Base-by-base conservation (phyloP, 2,888 invertebrate species). In the Lamproptera curius region DNA sequence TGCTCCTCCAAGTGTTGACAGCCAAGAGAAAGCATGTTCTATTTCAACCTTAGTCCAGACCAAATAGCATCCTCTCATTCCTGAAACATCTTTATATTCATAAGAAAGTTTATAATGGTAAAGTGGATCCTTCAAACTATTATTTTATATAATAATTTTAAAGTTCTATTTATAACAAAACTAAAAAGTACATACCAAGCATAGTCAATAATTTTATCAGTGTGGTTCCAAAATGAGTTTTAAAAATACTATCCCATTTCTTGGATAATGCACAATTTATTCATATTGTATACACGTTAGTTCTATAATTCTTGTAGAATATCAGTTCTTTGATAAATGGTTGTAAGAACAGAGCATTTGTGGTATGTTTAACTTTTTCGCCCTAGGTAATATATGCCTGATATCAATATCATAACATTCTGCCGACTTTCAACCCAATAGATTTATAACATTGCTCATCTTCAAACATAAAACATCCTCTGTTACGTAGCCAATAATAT, bases 1-100 rank as follows among this genome's bases (percentile, higher is more conserved):
- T 1, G 97, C 98, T 38, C 98, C 98, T 1, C 98, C 99, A 11
- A 99, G 89, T 0, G 99, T 98, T 14, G 98, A 98, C 16, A 99
- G 80, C 97, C 97, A 97, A 13, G 97, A 97, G 89, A 98, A 92
- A 17, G 95, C 90, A 79, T 94, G 91, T 59, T 96, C 96, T 59
- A 95, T 82, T 78, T 96, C 95, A 54, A 92, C 89, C 59, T 90
- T 89, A 56, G 92, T 93, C 87, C 92, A 86, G 20, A 80, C 56
- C 10, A 86, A 52, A 43, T 61, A 66, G 11, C 76, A 62, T 44
- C 88, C 67, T 56, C 70, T 76, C n/a, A 67, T 86, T 88, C 88
- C 88, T 88, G 65, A 9, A n/a, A 20, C 20, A 5, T 20, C 1
- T 16, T n/a, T 26, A 38, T 17, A 38, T 15, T 8, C n/a, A 8